These are phyloP conservation scores for Luscinia luscinia DNA, from an alignment of 2,797 vertebrate species.

Conservation along the genomic window DNA sequence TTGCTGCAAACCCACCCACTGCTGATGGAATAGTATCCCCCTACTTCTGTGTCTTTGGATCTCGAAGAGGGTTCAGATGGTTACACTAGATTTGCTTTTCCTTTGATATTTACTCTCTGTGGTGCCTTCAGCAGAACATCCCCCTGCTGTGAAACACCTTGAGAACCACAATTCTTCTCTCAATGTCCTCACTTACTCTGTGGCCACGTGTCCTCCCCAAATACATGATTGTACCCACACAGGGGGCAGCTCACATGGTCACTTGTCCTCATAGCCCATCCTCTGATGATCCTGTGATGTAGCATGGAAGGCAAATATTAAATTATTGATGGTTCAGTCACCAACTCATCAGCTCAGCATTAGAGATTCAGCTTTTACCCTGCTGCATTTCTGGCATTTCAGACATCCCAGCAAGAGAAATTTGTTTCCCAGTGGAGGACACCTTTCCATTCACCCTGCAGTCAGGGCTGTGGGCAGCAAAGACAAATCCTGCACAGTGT, in stretches of 20 bases:
- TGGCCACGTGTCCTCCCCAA: fast-evolving
- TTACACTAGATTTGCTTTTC: constrained; percentile 59
- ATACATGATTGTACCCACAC: too few species aligned
- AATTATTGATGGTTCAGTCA: not conserved
- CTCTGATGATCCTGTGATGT: not conserved
- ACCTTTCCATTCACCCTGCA: not conserved
- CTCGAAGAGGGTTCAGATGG: constrained; percentile 64
- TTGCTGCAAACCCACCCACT: not conserved
- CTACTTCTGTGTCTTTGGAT: constrained; percentile 55
- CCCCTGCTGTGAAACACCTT: not conserved
- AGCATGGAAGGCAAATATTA: not conserved
- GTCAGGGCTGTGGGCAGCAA: not conserved
- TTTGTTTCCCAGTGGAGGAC: not conserved
- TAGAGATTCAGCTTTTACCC: not conserved
- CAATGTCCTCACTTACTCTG: not conserved
- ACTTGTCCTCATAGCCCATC: not conserved
- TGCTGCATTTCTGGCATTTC: not conserved
- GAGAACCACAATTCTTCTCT: not conserved
- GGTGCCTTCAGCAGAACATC: not conserved
- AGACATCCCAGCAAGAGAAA: not conserved
- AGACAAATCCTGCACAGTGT: not conserved
- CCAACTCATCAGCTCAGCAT: not conserved
- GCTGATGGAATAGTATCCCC: constrained; percentile 48
- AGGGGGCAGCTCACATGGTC: fast-evolving
- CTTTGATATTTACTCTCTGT: constrained; percentile 26